phyloP scores from a whole-genome alignment of 2,113 vertebrate species.

The Cardinalis cardinalis region DNA sequence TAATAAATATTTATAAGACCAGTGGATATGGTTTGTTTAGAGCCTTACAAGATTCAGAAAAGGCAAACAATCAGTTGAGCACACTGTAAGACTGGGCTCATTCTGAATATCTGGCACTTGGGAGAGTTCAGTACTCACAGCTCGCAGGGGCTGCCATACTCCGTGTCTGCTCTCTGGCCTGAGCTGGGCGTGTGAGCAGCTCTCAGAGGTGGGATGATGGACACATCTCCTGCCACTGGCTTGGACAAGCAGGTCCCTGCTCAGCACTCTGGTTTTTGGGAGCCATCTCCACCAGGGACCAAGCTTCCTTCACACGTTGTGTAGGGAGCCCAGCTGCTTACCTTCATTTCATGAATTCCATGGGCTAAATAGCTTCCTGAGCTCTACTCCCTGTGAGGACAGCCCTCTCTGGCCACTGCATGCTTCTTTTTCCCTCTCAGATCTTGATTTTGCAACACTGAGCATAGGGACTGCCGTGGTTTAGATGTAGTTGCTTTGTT shows the following conservation, averaged over 20 bases:
- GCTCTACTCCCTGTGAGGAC: background rate
- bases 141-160: background rate
- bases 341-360: background rate
- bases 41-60: slow-evolving; percentile 26
- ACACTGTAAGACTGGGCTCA: background rate
- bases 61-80: background rate
- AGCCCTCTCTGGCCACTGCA: background rate
- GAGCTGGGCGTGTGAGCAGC: background rate
- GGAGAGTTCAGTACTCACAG: background rate
- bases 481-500: background rate
- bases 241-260: background rate
- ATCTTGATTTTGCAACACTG: background rate
- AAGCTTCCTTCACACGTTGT: rapidly evolving
- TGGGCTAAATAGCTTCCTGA: background rate
- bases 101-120: background rate
- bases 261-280: background rate
- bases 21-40: background rate
- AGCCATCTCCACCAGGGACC: background rate
- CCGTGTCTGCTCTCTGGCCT: background rate
- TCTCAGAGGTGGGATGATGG: background rate
- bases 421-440: background rate
- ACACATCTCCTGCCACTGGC: background rate
- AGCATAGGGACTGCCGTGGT: background rate
- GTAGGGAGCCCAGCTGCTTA: rapidly evolving
- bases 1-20: slow-evolving; percentile 39